A percentile compares a stretch with the other conserved stretches of the same genome.
Conservation (phyloP, 2,797 vertebrate genomes). For the Myoxocephalus aenaeus region DNA sequence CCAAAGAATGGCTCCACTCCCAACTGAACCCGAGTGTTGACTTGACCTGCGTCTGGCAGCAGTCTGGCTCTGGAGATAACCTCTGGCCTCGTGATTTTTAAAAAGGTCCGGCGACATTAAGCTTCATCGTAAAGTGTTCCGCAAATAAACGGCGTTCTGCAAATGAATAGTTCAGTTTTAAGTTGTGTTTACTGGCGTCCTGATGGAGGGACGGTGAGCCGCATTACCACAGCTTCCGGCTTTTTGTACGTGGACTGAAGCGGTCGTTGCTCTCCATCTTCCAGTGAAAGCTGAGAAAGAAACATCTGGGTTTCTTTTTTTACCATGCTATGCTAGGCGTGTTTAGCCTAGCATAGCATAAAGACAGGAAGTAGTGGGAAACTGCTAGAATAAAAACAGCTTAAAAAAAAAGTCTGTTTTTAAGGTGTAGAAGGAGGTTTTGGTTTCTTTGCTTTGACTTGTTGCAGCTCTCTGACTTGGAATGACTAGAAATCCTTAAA, state of each 20-base stretch:
- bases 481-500: neutral
- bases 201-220: neutral
- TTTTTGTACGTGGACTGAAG: neutral
- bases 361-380: neutral
- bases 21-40: conserved; percentile 40
- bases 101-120: neutral
- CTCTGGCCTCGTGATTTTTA: neutral
- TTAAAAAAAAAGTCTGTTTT: too few relatives aligned
- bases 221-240: conserved; percentile 13
- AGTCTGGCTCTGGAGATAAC: conserved; percentile 49
- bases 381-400: neutral
- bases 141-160: neutral
- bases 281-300: conserved; percentile 4
- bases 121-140: neutral
- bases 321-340: neutral
- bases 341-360: neutral
- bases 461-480: neutral
- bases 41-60: conserved; percentile 31
- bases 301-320: neutral
- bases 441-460: neutral
- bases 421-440: neutral
- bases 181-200: neutral
- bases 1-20: conserved; percentile 46
- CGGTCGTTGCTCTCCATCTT: neutral
- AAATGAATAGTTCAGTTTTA: neutral